Evolutionary conservation across 2,888 invertebrate species (phyloP), one percentile per base, ranked within the genome.

Genomic region (Scaptomyza reducta): DNA sequence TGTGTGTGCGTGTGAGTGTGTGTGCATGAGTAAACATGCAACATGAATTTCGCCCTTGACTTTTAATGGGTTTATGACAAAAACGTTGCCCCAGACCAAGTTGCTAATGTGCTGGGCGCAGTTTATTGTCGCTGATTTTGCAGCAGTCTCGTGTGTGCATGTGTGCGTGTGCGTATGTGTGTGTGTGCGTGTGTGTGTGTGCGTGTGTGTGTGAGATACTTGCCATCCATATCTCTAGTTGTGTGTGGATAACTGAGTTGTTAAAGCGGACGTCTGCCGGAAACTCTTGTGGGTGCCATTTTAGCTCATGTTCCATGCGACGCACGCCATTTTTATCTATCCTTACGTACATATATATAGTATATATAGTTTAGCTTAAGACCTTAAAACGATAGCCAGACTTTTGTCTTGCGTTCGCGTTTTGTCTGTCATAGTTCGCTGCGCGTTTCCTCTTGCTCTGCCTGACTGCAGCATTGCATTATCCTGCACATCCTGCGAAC

Each of bases 41-140:
- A 87, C 88, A 88, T 88, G 87, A 80, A 88, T 83, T 86, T 80
- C 53, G 89, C 72, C 88, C 89, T 87, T 87, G 89, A 87, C 89
- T 87, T 87, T 85, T 87, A 87, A 87, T 87, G 89, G 88, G 86
- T 75, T 87, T 81, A 82, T 87, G 89, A 87, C 87, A 85, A 85
- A 87, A 87, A 71, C 73, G 72, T 56, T 74, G 72, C 70, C 35
- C 33, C 54, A 38, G 14, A 59, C 45, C 45, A 56, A 40, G 50
- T 25, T 56, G 78, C 77, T 84, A 84, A 84, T 83, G 81, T 78
- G 71, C 71, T 63, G 70, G 59, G 57, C 70, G 69, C 69, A 70
- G 42, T 76, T 51, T 76, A 67, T 72, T 63, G 61, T 63, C 62
- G 70, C 60, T 71, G 66, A 56, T 77, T 71, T 62, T 51, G 51